phyloP scores from a whole-genome alignment of 1,140 invertebrate species.

The Hylyphantes graminicola region DNA sequence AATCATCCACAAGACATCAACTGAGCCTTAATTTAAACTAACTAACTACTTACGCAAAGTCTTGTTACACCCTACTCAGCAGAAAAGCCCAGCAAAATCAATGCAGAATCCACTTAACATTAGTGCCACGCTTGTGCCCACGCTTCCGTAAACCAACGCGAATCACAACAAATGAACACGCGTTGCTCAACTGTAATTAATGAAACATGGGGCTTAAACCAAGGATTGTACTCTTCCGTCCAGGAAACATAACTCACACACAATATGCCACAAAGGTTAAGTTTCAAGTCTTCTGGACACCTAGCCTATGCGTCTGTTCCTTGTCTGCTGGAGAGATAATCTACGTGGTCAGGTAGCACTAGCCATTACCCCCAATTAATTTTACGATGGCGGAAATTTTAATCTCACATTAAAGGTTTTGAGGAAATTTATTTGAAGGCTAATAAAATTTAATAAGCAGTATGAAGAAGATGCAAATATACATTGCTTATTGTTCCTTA shows the following conservation, averaged over 20 bases:
- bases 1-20: no score
- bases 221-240: not conserved
- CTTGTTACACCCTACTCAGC: no score
- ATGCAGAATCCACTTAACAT: no score
- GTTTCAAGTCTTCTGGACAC: not conserved
- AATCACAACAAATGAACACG: conserved; percentile 5
- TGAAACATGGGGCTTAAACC: conserved; percentile 10
- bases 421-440: no score
- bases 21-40: no score
- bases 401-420: no score
- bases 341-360: conserved; percentile 29
- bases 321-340: conserved; percentile 7
- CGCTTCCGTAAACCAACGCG: not conserved
- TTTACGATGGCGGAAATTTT: not conserved
- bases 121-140: not conserved
- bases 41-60: no score
- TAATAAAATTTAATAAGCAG: no score
- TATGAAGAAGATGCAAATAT: no score
- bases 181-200: conserved; percentile 36
- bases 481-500: no score
- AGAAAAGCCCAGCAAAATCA: no score
- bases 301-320: not conserved
- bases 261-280: conserved; percentile 20
- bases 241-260: conserved; percentile 1
- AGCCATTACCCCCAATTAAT: conserved; percentile 44